Evolutionary conservation across 2,113 vertebrate species (phyloP), one percentile per base, ranked within the genome.

Genomic region (Myiozetetes cayanensis): DNA sequence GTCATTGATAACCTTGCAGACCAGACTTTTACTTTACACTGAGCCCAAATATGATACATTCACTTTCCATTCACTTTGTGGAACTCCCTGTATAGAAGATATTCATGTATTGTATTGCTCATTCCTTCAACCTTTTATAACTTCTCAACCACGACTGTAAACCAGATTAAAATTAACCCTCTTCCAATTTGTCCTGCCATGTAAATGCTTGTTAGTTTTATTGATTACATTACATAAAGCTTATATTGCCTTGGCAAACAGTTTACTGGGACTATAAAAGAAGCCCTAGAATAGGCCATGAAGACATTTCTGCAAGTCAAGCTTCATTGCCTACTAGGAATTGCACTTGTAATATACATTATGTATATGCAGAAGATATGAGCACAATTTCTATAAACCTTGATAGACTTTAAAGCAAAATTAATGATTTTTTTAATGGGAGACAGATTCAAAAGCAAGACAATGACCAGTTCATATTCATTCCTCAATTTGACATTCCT

Each of bases 161-260:
- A 65, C 37, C 21, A 71, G 50, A 85, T 71, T 77, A 89, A 93
- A 96, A 91, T 56, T 71, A 94, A 58, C 59, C 43, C n/a, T 85
- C 70, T 93, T 89, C 53, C 77, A 81, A 76, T 87, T 90, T 90
- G 65, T 75, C 47, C 71, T 82, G 71, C 53, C 20, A 76, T 47
- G 71, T 92, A 88, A 88, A 90, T 79, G 47, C 35, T 82, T 95
- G 83, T 79, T 91, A 74, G 59, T 85, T 94, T 93, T 93, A 95
- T 90, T 92, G 85, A 82, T 67, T 90, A 33, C 20, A 13, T 82
- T 90, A 78, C 44, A 59, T 1, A 94, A 43, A 58, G 56, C 78
- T 92, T 95, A 75, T 95, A 90, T 53, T 87, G 71, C 74, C 70
- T 75, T 90, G 70, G 66, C 74, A 87, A 93, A 71, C 25, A 71